Evolutionary conservation across 2,888 invertebrate species (phyloP), one percentile per base, ranked within the genome.

Genomic region (Altica lythri): DNA sequence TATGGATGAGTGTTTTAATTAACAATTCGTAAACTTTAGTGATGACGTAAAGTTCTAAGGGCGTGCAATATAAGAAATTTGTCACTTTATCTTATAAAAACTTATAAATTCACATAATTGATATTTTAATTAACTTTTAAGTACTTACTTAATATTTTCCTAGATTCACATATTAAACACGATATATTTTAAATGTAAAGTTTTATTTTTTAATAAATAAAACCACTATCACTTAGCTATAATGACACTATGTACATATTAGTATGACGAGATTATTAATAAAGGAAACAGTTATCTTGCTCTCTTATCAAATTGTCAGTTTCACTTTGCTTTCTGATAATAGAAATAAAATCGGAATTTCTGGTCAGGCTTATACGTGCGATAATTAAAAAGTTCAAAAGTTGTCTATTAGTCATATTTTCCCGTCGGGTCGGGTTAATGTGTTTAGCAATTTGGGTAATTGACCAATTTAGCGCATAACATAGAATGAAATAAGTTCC

Each of bases 261-360:
- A 46, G 42, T 35, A 32, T 32, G 32, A 40, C 47, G 43, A 47
- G 50, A 59, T 51, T 56, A 48, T 55, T 54, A 65, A 57, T 61
- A 57, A 40, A 67, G 67, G 67, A 67, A 67, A 62, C 53, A 57
- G 60, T 67, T 67, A 67, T 67, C 67, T 67, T 46, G 18, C 48
- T 40, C 49, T 51, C 59, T 63, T 63, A 63, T 63, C 63, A 56
- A 42, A 55, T 53, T 58, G 60, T 60, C 60, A 60, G 53, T 55
- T 58, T 59, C 53, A 53, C 52, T 55, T 34, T 25, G 46, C 34
- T 47, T 44, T 32, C 43, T 35, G 45, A 47, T 55, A 53, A 53
- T 27, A 22, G 42, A 46, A 50, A 50, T 42, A 18, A 40, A 44
- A 49, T 22, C 16, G 49, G 49, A 55, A 51, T 55, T 51, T 53